Conservation (phyloP, 2,113 vertebrate genomes). For the Amia ocellicauda region DNA sequence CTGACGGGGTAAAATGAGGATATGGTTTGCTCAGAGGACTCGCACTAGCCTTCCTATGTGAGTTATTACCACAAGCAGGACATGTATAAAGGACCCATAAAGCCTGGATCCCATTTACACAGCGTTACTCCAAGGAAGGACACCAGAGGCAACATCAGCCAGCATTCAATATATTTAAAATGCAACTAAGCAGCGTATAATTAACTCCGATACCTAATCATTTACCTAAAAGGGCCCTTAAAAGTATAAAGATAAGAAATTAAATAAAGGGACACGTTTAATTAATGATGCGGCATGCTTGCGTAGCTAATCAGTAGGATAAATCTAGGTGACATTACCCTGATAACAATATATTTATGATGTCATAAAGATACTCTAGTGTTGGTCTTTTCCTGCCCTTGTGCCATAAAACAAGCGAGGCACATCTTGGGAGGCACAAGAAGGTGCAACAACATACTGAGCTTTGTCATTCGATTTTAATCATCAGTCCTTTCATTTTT, state of each 20-base stretch:
- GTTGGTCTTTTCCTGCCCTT: conserved; percentile 40
- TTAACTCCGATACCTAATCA: conserved; percentile 62
- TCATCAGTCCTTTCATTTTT: no score
- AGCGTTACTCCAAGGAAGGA: conserved; percentile 36
- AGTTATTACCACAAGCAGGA: no score
- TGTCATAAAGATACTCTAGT: conserved; percentile 52
- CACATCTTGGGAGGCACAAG: background rate
- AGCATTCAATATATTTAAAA: conserved; percentile 36
- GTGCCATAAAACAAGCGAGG: conserved; percentile 41
- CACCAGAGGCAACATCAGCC: conserved; percentile 28
- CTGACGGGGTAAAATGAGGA: no score
- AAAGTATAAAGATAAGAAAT: conserved; percentile 46
- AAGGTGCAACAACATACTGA: background rate
- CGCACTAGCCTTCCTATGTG: no score
- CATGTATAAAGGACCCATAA: conserved; percentile 35
- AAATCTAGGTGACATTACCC: conserved; percentile 62
- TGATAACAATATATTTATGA: conserved; percentile 73
- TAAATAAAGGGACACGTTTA: conserved; percentile 48
- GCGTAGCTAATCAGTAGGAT: conserved; percentile 60
- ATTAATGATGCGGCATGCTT: conserved; percentile 68
- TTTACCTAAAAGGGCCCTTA: conserved; percentile 51
- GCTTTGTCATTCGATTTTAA: no score
- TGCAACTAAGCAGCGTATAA: conserved; percentile 60
- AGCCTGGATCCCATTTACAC: conserved; percentile 38
- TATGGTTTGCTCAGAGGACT: no score